Conservation (phyloP, 2,797 vertebrate species). For the Chrysocyon brachyurus region DNA sequence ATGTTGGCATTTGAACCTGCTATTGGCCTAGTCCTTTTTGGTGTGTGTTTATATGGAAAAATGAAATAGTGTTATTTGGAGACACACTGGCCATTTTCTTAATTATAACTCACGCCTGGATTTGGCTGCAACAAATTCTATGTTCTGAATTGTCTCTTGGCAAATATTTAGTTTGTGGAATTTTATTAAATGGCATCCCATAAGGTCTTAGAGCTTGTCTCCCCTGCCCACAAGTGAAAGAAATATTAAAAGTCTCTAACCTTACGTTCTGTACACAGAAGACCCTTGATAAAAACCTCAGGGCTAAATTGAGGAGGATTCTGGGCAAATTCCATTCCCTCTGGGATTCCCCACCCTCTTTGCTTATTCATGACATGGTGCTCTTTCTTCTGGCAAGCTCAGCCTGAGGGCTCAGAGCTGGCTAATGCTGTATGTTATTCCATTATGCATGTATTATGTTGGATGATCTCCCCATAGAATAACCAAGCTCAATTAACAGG, state of each 20-base stretch:
- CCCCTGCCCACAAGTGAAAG: background rate
- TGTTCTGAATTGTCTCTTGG: background rate
- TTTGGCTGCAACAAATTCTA: background rate
- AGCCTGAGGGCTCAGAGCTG: background rate
- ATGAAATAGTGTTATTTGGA: background rate
- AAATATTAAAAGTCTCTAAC: slow-evolving; percentile 42
- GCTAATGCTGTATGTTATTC: background rate
- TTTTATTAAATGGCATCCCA: background rate
- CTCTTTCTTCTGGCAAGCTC: slow-evolving; percentile 6
- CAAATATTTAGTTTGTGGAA: background rate
- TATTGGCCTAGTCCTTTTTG: background rate
- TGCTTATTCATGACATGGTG: background rate
- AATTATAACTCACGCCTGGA: background rate
- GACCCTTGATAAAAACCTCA: background rate
- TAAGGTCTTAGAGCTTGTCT: slow-evolving; percentile 38
- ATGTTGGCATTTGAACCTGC: background rate
- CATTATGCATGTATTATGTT: background rate
- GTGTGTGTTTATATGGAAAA: background rate
- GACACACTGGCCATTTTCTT: background rate
- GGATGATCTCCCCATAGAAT: background rate
- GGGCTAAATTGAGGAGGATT: background rate
- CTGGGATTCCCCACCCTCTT: background rate
- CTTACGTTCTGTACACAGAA: background rate
- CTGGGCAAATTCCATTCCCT: background rate
- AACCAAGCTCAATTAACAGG: slow-evolving; percentile 7